Evolutionary conservation across 2,888 invertebrate species (phyloP), one percentile per base, ranked within the genome.

Genomic region (Drymonia ruficornis): DNA sequence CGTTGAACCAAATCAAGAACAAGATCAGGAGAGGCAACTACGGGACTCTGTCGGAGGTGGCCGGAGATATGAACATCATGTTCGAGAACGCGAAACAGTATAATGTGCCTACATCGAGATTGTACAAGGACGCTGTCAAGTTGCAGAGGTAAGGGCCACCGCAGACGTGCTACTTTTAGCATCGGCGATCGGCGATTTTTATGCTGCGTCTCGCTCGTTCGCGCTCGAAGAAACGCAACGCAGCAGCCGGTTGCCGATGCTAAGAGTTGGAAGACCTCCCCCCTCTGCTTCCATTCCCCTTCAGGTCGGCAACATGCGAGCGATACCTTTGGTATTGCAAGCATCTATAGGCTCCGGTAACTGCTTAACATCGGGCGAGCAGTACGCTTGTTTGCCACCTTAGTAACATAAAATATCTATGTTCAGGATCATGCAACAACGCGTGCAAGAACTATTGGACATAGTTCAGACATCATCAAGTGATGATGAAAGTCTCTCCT

Each of bases 51-150:
- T 96, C 96, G 29, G 98, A 98, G 83, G 95, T 99, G 43, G 97
- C 98, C 0, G 96, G 96, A 0, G 99, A 99, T 81, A 94, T 99
- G 93, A 98, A 98, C 80, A 95, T 98, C 49, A 98, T 99, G 96
- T 98, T 99, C 84, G 98, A 98, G 80, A 99, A 99, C 88, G 99
- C 99, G 12, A 97, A 96, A 78, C 95, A 95, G 73, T 98, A 97
- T 83, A 98, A 98, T 78, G 91, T 96, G 59, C 96, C 96, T 40
- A 95, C 96, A n/a, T 96, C 97, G 0, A 93, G 95, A 64, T 90
- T 97, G 49, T 97, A 96, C 77, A 96, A 96, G 86, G 96, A 97
- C 84, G 98, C 98, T 47, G 95, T 96, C 0, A 96, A 96, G 78
- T 92, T 99, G 77, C 96, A 97, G 71, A 96, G 96, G 91, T 94